phyloP scores from a whole-genome alignment of 2,113 vertebrate genomes.

The Ameiurus melas region DNA sequence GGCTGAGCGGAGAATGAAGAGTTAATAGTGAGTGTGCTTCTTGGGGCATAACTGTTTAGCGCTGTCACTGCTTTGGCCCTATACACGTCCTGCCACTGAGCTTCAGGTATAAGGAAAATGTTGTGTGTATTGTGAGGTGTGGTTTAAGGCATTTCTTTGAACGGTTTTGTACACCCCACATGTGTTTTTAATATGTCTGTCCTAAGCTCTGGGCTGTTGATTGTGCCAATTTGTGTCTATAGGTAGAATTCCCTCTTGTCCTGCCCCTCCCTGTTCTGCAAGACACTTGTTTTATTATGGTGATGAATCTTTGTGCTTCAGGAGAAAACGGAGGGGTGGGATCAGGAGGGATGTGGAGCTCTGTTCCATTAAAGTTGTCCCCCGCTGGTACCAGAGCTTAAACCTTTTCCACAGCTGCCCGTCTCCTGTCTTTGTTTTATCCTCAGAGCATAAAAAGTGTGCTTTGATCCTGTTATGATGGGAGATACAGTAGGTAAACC shows the following conservation, averaged over 20 bases:
- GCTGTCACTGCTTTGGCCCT: constrained; percentile 11
- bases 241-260: constrained; percentile 36
- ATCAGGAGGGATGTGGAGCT: not conserved
- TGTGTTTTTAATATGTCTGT: not conserved
- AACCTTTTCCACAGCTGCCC: constrained; percentile 18
- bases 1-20: not conserved
- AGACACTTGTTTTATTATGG: constrained; percentile 50
- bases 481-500: not conserved
- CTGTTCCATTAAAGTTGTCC: constrained; percentile 24
- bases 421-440: constrained; percentile 19
- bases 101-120: constrained; percentile 1
- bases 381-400: constrained; percentile 23
- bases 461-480: constrained; percentile 8
- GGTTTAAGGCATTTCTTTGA: not conserved
- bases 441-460: not conserved
- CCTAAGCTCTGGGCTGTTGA: constrained; percentile 25
- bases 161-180: not conserved
- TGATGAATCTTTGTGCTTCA: constrained; percentile 42
- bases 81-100: not conserved
- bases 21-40: constrained; percentile 31
- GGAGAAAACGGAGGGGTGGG: constrained; percentile 30
- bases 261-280: constrained; percentile 43
- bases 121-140: constrained; percentile 7
- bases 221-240: constrained; percentile 29
- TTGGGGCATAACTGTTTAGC: not conserved